Conservation (phyloP, 2,113 vertebrate genomes). For the Ammodytes dubius region DNA sequence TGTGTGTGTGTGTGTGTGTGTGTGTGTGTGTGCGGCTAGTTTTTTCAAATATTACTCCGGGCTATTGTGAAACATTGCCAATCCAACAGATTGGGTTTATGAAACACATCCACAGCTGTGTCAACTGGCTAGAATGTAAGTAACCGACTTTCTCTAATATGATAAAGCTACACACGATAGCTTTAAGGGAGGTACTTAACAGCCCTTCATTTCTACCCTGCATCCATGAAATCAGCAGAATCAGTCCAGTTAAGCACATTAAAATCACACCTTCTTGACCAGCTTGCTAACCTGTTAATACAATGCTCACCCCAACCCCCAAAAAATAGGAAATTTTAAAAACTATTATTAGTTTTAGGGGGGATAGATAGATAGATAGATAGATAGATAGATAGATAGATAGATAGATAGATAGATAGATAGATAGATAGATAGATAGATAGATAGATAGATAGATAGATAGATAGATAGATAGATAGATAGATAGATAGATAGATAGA, state of each 20-base stretch:
- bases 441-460: no score
- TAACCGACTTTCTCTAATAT: no score
- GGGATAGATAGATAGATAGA: no score
- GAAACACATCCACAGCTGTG: constrained; percentile 57
- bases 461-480: no score
- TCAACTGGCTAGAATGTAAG: neutral
- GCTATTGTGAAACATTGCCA: constrained; percentile 36
- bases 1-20: constrained; percentile 37
- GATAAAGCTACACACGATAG: no score
- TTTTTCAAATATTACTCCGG: constrained; percentile 41
- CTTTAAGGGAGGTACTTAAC: neutral
- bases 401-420: no score
- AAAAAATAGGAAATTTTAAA: neutral
- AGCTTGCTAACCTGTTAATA: neutral
- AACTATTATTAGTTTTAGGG: no score
- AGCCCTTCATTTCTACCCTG: neutral
- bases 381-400: no score
- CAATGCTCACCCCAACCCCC: neutral
- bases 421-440: no score
- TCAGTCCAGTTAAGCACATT: neutral
- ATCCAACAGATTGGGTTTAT: constrained; percentile 49
- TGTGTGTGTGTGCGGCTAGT: neutral
- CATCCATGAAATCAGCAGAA: constrained; percentile 6
- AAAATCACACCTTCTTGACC: neutral
- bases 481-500: no score